Evolutionary conservation across 2,797 vertebrate genomes (phyloP).

Genomic region (Syndactyla subalaris): DNA sequence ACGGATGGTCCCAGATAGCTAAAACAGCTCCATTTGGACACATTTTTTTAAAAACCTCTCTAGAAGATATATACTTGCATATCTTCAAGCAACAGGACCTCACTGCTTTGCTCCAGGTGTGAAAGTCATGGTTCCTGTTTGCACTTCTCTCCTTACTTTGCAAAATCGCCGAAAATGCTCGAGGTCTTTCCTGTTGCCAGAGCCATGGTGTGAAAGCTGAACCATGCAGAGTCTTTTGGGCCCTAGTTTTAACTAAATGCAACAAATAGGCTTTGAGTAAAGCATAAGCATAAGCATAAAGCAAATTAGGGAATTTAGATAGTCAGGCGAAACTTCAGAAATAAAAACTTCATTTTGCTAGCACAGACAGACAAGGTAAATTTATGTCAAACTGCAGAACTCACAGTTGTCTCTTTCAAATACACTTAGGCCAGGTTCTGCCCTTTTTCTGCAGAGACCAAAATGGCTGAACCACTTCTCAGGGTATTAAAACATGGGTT

Average conservation of each 20-base stretch:
- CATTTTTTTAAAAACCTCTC: neutral
- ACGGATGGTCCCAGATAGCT: neutral
- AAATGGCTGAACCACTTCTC: neutral
- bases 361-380: neutral
- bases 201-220: neutral
- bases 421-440: neutral
- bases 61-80: neutral
- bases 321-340: neutral
- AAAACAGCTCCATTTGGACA: neutral
- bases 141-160: neutral
- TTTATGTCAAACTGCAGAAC: neutral
- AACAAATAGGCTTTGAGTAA: neutral
- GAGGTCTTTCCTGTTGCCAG: neutral
- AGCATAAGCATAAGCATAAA: neutral
- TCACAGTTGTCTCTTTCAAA: neutral
- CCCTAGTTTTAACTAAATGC: neutral
- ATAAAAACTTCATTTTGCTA: neutral
- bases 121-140: neutral
- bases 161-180: neutral
- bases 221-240: neutral
- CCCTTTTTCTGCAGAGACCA: neutral
- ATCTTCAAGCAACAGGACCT: neutral
- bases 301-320: neutral
- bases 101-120: neutral
- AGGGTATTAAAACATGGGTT: rapidly evolving